Base-by-base conservation (phyloP, 2,113 vertebrate genomes). In the Marcusenius ussheri region DNA sequence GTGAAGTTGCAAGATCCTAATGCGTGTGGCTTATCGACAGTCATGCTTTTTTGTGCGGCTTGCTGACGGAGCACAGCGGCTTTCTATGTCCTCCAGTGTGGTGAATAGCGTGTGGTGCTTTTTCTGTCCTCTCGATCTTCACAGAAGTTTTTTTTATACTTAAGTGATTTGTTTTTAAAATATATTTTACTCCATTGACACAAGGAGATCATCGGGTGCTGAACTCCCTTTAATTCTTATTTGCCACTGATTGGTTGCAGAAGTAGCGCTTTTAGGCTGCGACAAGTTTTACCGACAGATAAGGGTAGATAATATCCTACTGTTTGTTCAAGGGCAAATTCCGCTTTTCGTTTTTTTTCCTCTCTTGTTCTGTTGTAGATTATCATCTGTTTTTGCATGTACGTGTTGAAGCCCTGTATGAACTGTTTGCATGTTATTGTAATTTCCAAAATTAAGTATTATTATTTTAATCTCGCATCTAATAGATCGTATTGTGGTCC, bases 321-420 rank as follows among this genome's bases (percentile, higher is more conserved):
- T 27, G 83, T 86, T 50, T 47, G 21, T 47, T 47, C 45, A 7
- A 27, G 83, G 83, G 83, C 24, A 49, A 86, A 86, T 27, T 86
- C 24, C 45, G 83, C 46, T 49, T 50, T 49, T 50, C 21, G 24
- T 27, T n/a, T 49, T 84, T 83, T 84, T 47, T 3, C 21, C 46
- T 24, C 45, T 47, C 42, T 83, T 50, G 47, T 49, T 86, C 83
- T 86, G 46, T 24, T 86, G 83, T 47, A 86, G 83, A 86, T 86
- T 47, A 49, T 86, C n/a, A 85, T 85, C 83, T 86, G 83, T 86
- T 47, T 84, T 46, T 47, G 83, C 42, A 31, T 50, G 46, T n/a
- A n/a, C n/a, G n/a, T 85, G 46, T 85, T 85, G 42, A 19, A 85
- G 83, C 45, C 45, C 21, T 31, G 46, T 50, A 50, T 84, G 46